Evolutionary conservation across 2,888 invertebrate genomes (phyloP), one percentile per base, ranked within the genome.

Genomic region (Nysson spinosus): DNA sequence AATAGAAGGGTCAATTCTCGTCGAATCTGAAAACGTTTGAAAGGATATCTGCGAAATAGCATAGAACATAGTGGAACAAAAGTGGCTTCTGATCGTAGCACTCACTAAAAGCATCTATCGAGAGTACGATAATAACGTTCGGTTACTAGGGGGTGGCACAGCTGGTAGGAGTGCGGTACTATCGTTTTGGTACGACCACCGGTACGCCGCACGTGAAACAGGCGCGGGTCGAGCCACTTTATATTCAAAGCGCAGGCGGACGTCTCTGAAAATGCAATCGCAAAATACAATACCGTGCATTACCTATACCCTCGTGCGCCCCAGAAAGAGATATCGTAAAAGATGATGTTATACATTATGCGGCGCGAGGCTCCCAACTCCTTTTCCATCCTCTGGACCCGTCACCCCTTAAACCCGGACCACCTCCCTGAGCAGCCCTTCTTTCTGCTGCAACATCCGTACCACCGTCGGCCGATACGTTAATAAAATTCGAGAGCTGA

Each of bases 231-330:
- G 63, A 60, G 73, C 78, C 80, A 83, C 83, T 86, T 86, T 85
- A 80, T 85, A 86, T 86, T 85, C 85, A 85, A 85, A 84, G 80
- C 79, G 82, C 79, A 73, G 78, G 77, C 83, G 81, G 81, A 82
- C 83, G 83, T 85, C 82, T 83, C 80, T 80, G 84, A 84, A 84
- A 86, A 86, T 84, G 84, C 85, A 85, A 85, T 86, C 83, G 84
- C 83, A 84, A 83, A 84, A 85, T 84, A 85, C 86, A 85, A 85
- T 85, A 84, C 81, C 81, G 74, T 83, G 80, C 81, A 82, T 82
- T 84, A 83, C 83, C 80, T 80, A 81, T 83, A 82, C 74, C 73
- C 79, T 62, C 54, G 61, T 63, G 63, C 75, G 72, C 72, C 69
- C 69, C 64, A 70, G 75, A 78, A 81, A 81, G 80, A 83, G 80